A percentile compares a stretch with the other conserved stretches of the same genome.
Evolutionary conservation across 2,888 invertebrate species (phyloP).

Genomic region (Atherix ibis): DNA sequence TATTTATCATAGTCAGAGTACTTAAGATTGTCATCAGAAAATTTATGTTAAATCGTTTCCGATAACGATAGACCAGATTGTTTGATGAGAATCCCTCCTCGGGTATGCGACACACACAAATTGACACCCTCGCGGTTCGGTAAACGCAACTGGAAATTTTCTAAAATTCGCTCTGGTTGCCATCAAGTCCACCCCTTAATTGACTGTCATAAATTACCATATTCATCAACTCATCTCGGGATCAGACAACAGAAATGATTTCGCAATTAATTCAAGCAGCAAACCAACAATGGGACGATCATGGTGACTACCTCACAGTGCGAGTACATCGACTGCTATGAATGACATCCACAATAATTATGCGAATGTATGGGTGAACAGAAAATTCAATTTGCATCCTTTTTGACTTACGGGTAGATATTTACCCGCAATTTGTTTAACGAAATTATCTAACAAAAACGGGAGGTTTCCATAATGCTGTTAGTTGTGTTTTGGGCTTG

Average conservation of each 20-base stretch:
- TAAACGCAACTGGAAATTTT: no score
- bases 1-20: no score
- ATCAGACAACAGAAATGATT: slow-evolving; percentile 8
- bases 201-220: slow-evolving; percentile 9
- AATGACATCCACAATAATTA: not conserved
- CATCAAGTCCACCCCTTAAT: no score
- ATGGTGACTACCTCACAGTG: not conserved
- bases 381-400: slow-evolving; percentile 26
- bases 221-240: slow-evolving; percentile 8
- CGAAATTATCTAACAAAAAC: slow-evolving; percentile 8
- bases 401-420: slow-evolving; percentile 20
- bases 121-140: no score
- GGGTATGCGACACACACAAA: no score
- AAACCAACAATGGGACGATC: slow-evolving; percentile 1
- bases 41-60: no score
- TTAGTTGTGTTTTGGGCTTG: no score
- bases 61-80: no score
- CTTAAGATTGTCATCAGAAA: no score
- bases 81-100: no score
- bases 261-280: slow-evolving; percentile 10
- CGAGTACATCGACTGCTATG: not conserved
- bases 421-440: slow-evolving; percentile 17
- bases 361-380: slow-evolving; percentile 1
- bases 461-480: no score
- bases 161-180: no score